phyloP scores from a whole-genome alignment of 2,888 invertebrate genomes.

The Junonia oenone region DNA sequence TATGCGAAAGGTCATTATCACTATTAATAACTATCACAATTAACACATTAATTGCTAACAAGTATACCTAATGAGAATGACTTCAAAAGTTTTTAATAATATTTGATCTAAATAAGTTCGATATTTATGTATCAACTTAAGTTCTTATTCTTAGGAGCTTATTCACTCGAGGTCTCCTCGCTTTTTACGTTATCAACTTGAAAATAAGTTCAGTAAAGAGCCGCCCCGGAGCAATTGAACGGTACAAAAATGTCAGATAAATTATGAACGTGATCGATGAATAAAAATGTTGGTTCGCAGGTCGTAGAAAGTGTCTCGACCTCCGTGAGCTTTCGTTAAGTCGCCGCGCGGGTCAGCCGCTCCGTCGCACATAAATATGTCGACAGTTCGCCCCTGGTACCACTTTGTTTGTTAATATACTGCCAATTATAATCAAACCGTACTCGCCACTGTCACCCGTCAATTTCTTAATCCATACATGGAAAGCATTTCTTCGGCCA shows the following conservation, averaged over 20 bases:
- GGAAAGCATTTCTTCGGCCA: conserved; percentile 46
- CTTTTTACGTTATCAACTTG: too few relatives aligned
- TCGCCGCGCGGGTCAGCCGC: conserved; percentile 66
- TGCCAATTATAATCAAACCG: conserved; percentile 62
- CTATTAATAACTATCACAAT: too few relatives aligned
- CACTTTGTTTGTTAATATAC: conserved; percentile 74
- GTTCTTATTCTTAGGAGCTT: too few relatives aligned
- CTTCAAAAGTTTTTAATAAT: too few relatives aligned
- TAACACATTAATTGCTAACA: too few relatives aligned
- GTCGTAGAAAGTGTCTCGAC: conserved; percentile 75
- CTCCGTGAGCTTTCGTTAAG: conserved; percentile 68
- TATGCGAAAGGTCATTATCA: too few relatives aligned
- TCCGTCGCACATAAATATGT: conserved; percentile 68
- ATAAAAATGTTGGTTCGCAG: conserved; percentile 65
- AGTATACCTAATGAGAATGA: too few relatives aligned
- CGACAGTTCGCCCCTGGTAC: conserved; percentile 64
- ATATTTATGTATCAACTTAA: too few relatives aligned
- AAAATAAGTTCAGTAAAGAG: conserved; percentile 20
- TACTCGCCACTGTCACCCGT: conserved; percentile 54
- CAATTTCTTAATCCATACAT: conserved; percentile 66
- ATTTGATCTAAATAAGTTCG: too few relatives aligned
- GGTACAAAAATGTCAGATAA: conserved; percentile 74
- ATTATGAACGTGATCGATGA: conserved; percentile 76
- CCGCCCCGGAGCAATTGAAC: conserved; percentile 34
- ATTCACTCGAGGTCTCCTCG: too few relatives aligned